phyloP scores from a whole-genome alignment of 2,888 invertebrate species.

The Phyto melanocephala region DNA sequence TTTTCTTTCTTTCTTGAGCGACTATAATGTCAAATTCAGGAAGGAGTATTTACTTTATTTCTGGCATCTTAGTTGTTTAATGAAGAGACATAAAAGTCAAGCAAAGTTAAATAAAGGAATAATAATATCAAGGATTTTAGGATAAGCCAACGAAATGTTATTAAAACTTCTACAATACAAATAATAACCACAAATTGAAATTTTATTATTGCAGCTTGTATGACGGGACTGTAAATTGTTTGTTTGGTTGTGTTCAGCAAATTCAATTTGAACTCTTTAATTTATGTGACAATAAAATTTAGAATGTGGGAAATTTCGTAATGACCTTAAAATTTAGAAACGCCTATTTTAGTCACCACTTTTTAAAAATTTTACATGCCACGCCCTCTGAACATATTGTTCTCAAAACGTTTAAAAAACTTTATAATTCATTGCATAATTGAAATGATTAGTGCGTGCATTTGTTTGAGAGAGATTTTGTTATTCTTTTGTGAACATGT shows the following conservation, averaged over 20 bases:
- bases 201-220: slow-evolving; percentile 75
- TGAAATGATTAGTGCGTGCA: slow-evolving; percentile 1
- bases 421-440: slow-evolving; percentile 50
- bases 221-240: slow-evolving; percentile 75
- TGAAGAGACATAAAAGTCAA: background rate
- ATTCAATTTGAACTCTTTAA: background rate
- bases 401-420: slow-evolving; percentile 6
- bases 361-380: slow-evolving; percentile 1
- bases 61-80: background rate
- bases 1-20: background rate
- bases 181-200: slow-evolving; percentile 64
- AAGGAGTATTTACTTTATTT: background rate
- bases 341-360: slow-evolving; percentile 58
- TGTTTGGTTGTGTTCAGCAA: slow-evolving; percentile 20
- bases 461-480: background rate
- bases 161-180: slow-evolving; percentile 47
- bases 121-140: slow-evolving; percentile 74
- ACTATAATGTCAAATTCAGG: background rate
- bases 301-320: slow-evolving; percentile 36
- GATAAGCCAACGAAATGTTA: slow-evolving; percentile 65
- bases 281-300: background rate
- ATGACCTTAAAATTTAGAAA: slow-evolving; percentile 44
- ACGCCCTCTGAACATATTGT: slow-evolving; percentile 10
- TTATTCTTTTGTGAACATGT: slow-evolving; percentile 35
- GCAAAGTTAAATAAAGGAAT: slow-evolving; percentile 72